These are phyloP conservation scores for Galerucella nymphaeae DNA, from an alignment of 2,888 invertebrate genomes.

Conservation along the genomic window DNA sequence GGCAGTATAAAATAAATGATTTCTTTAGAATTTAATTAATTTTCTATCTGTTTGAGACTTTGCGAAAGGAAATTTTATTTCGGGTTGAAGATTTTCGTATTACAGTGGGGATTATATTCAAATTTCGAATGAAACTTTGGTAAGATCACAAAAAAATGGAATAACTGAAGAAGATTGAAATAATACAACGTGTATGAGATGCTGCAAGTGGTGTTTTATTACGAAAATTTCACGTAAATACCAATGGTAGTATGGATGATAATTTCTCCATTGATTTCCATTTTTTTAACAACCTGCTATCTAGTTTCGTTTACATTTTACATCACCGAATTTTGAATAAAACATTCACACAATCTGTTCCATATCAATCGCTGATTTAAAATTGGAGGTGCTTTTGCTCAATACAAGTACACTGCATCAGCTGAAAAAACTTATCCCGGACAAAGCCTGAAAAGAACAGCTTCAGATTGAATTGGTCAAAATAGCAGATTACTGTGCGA, in stretches of 20 bases:
- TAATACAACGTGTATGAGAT: constrained; percentile 7
- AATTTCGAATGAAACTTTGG: constrained; percentile 38
- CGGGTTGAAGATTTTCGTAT: constrained; percentile 37
- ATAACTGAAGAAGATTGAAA: constrained; percentile 14
- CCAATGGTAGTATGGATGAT: not conserved
- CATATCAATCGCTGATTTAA: not conserved
- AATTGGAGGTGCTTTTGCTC: not conserved
- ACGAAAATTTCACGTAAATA: too few species aligned
- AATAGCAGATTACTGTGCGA: too few species aligned
- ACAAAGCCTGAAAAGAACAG: too few species aligned
- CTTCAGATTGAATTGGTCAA: too few species aligned
- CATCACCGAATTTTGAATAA: not conserved
- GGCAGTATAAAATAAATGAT: constrained; percentile 47
- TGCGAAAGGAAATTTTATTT: constrained; percentile 37
- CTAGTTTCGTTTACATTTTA: not conserved
- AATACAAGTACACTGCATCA: not conserved
- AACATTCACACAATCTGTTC: constrained; percentile 2
- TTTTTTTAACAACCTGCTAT: not conserved
- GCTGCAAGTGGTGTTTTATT: not conserved
- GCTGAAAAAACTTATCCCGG: not conserved
- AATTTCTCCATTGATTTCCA: not conserved
- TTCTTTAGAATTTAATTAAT: constrained; percentile 53
- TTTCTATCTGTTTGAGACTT: constrained; percentile 40
- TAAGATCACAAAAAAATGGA: constrained; percentile 24
- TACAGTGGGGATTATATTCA: constrained; percentile 39